These are phyloP conservation scores for Oreochromis spilurus DNA, from an alignment of 2,113 vertebrate species.

Conservation along the genomic window DNA sequence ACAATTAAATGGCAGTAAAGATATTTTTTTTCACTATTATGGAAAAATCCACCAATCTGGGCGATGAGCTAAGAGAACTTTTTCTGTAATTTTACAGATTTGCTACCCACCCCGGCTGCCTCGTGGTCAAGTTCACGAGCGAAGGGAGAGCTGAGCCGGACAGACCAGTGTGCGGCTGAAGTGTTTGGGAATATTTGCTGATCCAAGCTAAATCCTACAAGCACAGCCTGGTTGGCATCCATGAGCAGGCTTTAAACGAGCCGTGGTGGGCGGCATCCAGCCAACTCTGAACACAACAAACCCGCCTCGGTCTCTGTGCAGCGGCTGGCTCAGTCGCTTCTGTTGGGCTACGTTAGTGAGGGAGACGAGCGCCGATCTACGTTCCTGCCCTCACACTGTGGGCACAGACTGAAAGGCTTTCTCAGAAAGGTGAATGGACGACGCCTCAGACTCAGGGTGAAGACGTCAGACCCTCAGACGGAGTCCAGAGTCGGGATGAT, in stretches of 20 bases:
- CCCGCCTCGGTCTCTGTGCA: not conserved
- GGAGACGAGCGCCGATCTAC: not conserved
- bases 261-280: not conserved
- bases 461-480: not conserved
- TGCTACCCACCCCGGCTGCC: not conserved
- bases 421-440: not conserved
- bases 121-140: fast-evolving
- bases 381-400: not conserved
- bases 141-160: not conserved
- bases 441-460: fast-evolving
- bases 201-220: not conserved
- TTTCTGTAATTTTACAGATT: fast-evolving
- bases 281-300: not conserved
- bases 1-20: not conserved
- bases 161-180: not conserved
- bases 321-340: not conserved
- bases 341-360: fast-evolving
- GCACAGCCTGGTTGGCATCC: not conserved
- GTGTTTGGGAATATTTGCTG: not conserved
- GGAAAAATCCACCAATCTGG: not conserved
- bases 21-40: fast-evolving
- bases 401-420: not conserved
- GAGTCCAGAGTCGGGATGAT: not conserved
- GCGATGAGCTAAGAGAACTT: not conserved
- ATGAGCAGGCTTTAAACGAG: not conserved